phyloP scores from a whole-genome alignment of 2,113 vertebrate species.

The Ia io region DNA sequence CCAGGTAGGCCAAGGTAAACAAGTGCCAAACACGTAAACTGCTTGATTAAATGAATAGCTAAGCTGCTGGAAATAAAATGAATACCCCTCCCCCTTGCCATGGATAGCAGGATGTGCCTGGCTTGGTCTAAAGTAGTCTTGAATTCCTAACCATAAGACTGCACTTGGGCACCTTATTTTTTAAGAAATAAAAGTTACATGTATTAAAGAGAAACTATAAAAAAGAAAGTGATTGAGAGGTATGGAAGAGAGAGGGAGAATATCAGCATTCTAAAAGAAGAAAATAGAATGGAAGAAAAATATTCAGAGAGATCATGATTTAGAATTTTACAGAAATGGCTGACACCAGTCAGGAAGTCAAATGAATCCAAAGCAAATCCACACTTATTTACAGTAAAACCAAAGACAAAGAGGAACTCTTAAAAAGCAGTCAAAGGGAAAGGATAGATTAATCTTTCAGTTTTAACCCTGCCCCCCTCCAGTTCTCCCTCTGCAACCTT shows the following conservation, averaged over 20 bases:
- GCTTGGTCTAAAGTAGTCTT: not conserved
- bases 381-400: not conserved
- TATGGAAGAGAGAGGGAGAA: not conserved
- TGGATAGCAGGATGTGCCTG: not conserved
- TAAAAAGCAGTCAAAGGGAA: not conserved
- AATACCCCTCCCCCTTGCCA: not conserved
- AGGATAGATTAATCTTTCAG: not conserved
- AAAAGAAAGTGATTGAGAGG: not conserved
- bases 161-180: not conserved
- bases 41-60: not conserved
- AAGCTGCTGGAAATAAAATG: not conserved
- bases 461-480: not conserved
- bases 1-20: not conserved
- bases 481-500: not conserved
- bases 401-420: not conserved
- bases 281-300: not conserved
- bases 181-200: not conserved
- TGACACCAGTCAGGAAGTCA: not conserved
- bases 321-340: not conserved
- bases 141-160: not conserved
- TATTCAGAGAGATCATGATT: not conserved
- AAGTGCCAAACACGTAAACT: not conserved
- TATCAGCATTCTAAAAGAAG: not conserved
- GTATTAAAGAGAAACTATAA: not conserved
- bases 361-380: not conserved